Conservation (phyloP, 2,113 vertebrate species). For the Pundamilia nyererei region DNA sequence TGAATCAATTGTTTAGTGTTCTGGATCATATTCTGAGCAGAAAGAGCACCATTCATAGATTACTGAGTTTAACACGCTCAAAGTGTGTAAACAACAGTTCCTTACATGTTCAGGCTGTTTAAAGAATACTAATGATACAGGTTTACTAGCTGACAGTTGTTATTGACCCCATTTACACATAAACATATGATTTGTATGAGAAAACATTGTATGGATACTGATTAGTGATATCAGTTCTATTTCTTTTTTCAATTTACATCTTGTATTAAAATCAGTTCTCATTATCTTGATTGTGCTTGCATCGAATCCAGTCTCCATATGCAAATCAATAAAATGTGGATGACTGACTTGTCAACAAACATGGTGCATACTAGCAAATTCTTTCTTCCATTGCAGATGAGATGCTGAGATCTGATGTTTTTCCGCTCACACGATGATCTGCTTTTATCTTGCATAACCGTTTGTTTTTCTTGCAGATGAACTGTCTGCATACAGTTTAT, state of each 20-base stretch:
- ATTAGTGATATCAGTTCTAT: background rate
- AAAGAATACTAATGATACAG: background rate
- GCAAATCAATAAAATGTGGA: background rate
- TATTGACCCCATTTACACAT: background rate
- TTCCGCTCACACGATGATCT: background rate
- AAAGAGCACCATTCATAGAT: background rate
- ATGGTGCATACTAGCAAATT: background rate
- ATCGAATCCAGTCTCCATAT: background rate
- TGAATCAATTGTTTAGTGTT: background rate
- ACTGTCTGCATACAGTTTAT: background rate
- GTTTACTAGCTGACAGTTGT: background rate
- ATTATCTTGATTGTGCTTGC: background rate
- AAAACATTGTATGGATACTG: background rate
- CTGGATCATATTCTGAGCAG: background rate
- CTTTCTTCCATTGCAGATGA: background rate
- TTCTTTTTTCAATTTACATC: background rate
- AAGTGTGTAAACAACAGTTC: background rate
- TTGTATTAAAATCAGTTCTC: background rate
- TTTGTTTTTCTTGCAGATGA: background rate
- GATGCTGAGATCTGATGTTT: background rate
- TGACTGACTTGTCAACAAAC: background rate
- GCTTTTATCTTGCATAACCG: background rate
- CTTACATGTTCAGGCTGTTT: background rate
- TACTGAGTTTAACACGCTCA: background rate
- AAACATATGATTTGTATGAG: background rate